Conservation (phyloP, 2,113 vertebrate species). For the Oryzias melastigma region DNA sequence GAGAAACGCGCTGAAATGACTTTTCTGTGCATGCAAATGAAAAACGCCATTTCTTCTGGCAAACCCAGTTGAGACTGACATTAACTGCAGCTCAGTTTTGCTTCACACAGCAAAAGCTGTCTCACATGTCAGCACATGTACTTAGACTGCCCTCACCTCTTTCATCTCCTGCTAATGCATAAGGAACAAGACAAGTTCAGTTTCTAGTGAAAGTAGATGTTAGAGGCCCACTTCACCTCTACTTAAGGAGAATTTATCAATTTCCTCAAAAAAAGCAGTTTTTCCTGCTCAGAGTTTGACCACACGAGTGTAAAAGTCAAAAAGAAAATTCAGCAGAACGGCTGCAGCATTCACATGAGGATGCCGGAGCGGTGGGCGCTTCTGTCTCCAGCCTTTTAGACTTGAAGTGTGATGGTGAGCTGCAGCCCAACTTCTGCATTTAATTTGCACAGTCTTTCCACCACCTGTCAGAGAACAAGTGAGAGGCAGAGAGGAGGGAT, state of each 20-base stretch:
- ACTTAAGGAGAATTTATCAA: conserved; percentile 13
- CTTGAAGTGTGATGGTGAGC: conserved; percentile 34
- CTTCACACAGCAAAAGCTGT: conserved; percentile 26
- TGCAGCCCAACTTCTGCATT: conserved; percentile 45
- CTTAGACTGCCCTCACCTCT: conserved; percentile 10
- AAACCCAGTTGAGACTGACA: conserved; percentile 40
- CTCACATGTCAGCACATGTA: conserved; percentile 49
- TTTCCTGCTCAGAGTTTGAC: conserved; percentile 11
- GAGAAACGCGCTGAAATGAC: conserved; percentile 10
- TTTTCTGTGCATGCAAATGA: conserved; percentile 13
- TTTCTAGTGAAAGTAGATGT: conserved; percentile 20
- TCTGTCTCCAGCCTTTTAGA: conserved; percentile 8
- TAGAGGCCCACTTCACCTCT: conserved; percentile 4
- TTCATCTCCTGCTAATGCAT: conserved; percentile 13
- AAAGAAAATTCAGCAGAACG: conserved; percentile 24
- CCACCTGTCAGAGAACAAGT: conserved; percentile 56
- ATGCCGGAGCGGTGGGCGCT: conserved; percentile 13
- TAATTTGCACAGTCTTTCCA: conserved; percentile 55
- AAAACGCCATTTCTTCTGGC: conserved; percentile 16
- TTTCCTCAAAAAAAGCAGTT: conserved; percentile 13
- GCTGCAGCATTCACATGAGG: conserved; percentile 36
- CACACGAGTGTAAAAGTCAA: conserved; percentile 27
- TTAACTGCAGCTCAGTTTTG: conserved; percentile 12
- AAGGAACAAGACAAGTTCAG: conserved; percentile 34
- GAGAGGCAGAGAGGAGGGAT: conserved; percentile 29